Evolutionary conservation across 2,113 vertebrate species (phyloP).

Genomic region (Pristiophorus japonicus): DNA sequence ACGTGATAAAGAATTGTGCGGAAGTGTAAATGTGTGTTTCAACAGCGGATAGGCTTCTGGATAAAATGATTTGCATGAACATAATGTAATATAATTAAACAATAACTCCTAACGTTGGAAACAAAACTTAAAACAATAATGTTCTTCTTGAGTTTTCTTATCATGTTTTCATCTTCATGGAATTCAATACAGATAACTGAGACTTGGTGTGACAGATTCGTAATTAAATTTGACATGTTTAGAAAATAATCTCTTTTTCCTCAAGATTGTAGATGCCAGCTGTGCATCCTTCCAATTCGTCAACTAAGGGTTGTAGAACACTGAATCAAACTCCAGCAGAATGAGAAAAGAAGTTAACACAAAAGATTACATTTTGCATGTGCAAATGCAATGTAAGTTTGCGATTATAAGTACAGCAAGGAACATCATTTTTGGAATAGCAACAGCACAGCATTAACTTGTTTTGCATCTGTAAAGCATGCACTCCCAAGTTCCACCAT

Average conservation of each 20-base stretch:
- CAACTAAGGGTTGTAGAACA: neutral
- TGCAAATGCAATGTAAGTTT: neutral
- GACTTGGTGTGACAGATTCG: neutral
- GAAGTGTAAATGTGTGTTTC: neutral
- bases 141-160: neutral
- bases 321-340: neutral
- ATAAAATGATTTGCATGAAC: neutral
- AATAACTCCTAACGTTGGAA: neutral
- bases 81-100: neutral
- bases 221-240: slow-evolving; percentile 13
- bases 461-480: too few species aligned
- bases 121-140: neutral
- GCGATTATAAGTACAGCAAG: neutral
- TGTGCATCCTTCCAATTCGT: neutral
- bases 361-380: neutral
- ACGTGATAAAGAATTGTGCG: neutral
- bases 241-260: neutral
- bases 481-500: too few species aligned
- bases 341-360: neutral
- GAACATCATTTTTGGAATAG: neutral
- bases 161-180: neutral
- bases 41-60: neutral
- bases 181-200: neutral
- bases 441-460: neutral
- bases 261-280: neutral